phyloP scores from a whole-genome alignment of 2,888 invertebrate species.

The Notodonta dromedarius region DNA sequence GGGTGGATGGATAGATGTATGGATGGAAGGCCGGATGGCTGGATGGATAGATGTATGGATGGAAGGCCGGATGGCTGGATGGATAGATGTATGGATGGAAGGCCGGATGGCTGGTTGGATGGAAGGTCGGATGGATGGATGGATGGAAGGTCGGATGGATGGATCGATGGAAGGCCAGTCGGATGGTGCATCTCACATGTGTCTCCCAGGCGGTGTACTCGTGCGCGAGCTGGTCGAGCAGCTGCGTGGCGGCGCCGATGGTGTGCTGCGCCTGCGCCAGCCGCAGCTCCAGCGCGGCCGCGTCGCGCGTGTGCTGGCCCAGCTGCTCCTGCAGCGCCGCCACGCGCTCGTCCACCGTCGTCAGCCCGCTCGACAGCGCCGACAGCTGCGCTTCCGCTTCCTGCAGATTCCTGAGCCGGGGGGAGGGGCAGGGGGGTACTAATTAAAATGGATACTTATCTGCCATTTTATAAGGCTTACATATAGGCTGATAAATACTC shows the following conservation, averaged over 20 bases:
- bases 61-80: neutral
- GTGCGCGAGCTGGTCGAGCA: constrained; percentile 94
- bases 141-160: no score
- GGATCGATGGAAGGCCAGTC: no score
- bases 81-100: no score
- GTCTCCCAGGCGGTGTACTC: constrained; percentile 95
- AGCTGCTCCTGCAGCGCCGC: constrained; percentile 90
- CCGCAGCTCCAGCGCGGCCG: constrained; percentile 94
- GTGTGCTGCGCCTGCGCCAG: constrained; percentile 91
- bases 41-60: no score
- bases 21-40: neutral
- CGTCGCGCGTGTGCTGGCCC: constrained; percentile 95
- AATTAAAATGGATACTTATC: neutral
- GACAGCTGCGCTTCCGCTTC: constrained; percentile 93
- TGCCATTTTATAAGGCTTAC: no score
- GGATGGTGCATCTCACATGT: constrained; percentile 59
- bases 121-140: neutral
- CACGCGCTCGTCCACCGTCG: constrained; percentile 92
- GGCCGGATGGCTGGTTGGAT: neutral
- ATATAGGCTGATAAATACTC: constrained; percentile 52
- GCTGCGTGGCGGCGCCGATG: constrained; percentile 88
- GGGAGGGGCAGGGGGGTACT: neutral
- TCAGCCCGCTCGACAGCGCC: constrained; percentile 89
- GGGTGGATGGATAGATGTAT: no score
- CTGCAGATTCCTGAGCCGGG: constrained; percentile 86